Percentiles rank a stretch among this genome's conserved stretches.
These are phyloP conservation scores for Stratiomys singularior DNA, from an alignment of 2,888 invertebrate species.

Conservation along the genomic window DNA sequence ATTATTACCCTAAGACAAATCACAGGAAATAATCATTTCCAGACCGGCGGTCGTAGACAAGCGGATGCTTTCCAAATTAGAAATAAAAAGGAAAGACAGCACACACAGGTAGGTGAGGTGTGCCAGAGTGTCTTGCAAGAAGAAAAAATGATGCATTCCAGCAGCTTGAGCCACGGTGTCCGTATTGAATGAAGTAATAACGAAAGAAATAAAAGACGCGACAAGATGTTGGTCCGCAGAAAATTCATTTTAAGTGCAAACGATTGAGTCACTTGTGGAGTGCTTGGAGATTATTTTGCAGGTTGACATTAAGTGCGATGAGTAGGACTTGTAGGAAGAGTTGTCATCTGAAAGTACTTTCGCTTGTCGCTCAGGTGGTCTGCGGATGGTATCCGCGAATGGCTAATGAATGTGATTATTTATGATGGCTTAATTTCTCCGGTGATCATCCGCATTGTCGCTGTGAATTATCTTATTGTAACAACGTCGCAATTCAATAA, in stretches of 20 bases:
- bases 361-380: constrained; percentile 19
- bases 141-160: not conserved
- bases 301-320: constrained; percentile 23
- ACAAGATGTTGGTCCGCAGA: not conserved
- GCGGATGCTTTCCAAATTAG: not conserved
- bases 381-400: not conserved
- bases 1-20: constrained; percentile 34
- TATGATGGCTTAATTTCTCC: not conserved
- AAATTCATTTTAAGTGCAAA: constrained; percentile 35
- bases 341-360: constrained; percentile 34
- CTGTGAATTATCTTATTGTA: not conserved
- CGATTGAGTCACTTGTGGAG: constrained; percentile 12
- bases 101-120: not conserved
- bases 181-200: not conserved
- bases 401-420: not conserved
- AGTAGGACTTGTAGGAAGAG: not conserved
- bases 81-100: not conserved
- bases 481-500: not conserved
- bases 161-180: not conserved
- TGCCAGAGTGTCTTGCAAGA: too few relatives aligned
- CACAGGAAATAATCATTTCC: constrained; percentile 40
- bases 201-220: not conserved
- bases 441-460: not conserved
- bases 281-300: not conserved
- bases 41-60: constrained; percentile 29